Evolutionary conservation across 2,888 invertebrate species (phyloP).

Genomic region (Aleiodes leptofemur): DNA sequence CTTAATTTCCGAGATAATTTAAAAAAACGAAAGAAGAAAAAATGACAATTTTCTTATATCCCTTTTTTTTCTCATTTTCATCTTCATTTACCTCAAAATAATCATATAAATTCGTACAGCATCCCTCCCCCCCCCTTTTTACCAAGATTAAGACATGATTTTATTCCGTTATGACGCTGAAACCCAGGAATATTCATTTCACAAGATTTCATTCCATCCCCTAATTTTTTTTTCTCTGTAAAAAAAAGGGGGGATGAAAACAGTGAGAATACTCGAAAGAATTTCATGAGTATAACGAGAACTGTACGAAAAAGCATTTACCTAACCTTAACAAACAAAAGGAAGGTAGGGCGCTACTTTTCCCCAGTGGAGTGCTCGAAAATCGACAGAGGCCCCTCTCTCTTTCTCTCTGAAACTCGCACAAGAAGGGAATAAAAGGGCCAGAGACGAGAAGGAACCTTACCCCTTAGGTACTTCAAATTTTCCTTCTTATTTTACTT

Average conservation of each 20-base stretch:
- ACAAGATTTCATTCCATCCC: background rate
- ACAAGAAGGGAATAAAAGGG: conserved; percentile 2
- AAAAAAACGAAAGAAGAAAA: too few species aligned
- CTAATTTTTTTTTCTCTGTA: background rate
- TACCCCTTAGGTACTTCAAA: conserved; percentile 1
- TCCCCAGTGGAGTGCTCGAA: background rate
- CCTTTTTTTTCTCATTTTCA: conserved; percentile 53
- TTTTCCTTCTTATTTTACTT: conserved; percentile 29
- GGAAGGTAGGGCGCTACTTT: background rate
- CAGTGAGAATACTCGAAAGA: background rate
- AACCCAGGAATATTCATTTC: background rate
- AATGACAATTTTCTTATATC: conserved; percentile 54
- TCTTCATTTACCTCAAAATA: background rate
- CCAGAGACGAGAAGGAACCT: background rate
- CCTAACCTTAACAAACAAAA: too few species aligned
- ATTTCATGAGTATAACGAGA: background rate
- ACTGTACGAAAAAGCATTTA: too few species aligned
- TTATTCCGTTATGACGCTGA: conserved; percentile 2
- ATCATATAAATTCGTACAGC: too few species aligned
- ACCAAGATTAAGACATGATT: conserved; percentile 16
- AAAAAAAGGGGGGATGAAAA: background rate
- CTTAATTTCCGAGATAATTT: too few species aligned
- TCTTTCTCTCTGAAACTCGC: background rate
- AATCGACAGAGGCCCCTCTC: background rate
- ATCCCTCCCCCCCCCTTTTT: background rate